phyloP scores from a whole-genome alignment of 2,797 vertebrate species.

The Cossypha heuglini region DNA sequence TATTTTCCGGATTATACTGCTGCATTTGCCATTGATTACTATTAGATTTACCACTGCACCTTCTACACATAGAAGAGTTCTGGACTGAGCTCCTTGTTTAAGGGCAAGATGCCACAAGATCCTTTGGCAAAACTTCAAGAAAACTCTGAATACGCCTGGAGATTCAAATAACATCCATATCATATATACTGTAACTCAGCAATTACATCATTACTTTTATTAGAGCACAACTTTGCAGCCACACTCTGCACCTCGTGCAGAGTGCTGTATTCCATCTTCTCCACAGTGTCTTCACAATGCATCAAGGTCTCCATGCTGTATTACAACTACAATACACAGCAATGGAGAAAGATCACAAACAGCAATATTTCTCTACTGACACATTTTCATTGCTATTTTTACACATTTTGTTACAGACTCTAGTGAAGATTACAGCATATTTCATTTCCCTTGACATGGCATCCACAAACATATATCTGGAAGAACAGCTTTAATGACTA shows the following conservation, averaged over 20 bases:
- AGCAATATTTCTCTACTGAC: background rate
- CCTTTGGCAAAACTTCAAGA: background rate
- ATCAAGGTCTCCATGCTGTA: background rate
- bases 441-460: background rate
- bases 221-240: background rate
- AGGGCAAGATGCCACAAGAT: background rate
- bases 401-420: background rate
- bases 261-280: background rate
- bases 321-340: background rate
- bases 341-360: background rate
- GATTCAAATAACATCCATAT: background rate
- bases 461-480: background rate
- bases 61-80: background rate
- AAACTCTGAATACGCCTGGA: background rate
- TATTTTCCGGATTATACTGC: background rate
- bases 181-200: background rate
- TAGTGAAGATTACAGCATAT: background rate
- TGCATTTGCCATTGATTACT: background rate
- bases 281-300: background rate
- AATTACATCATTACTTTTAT: background rate
- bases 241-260: background rate
- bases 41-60: background rate
- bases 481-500: constrained; percentile 20
- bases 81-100: background rate
- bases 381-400: background rate